Percentiles rank a stretch among this genome's conserved stretches.
Conservation (phyloP, 2,888 invertebrate species). For the Perithous albicinctus region DNA sequence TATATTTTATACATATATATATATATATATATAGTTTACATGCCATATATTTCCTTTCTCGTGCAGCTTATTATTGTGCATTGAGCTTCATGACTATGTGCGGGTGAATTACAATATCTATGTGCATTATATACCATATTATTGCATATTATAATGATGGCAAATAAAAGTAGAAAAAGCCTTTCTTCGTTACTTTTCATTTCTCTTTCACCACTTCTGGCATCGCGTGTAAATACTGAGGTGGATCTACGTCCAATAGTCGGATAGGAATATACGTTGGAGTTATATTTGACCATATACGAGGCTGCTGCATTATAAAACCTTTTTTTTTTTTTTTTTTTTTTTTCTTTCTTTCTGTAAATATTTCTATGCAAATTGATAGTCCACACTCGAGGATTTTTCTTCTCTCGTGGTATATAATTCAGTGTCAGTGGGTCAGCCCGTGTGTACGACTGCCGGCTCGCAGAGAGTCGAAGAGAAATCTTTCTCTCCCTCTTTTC, state of each 20-base stretch:
- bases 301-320: not conserved
- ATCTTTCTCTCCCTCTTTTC: slow-evolving; percentile 70
- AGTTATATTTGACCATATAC: not conserved
- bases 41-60: slow-evolving; percentile 4
- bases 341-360: slow-evolving; percentile 43
- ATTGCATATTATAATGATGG: slow-evolving; percentile 1
- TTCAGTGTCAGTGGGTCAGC: slow-evolving; percentile 84
- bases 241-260: not conserved
- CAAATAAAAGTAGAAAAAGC: slow-evolving; percentile 8
- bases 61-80: not conserved
- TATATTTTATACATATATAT: no score
- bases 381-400: slow-evolving; percentile 54
- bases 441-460: slow-evolving; percentile 69
- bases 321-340: no score
- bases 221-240: not conserved
- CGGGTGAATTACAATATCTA: not conserved
- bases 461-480: slow-evolving; percentile 73
- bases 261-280: not conserved
- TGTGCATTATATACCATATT: not conserved
- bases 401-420: slow-evolving; percentile 69
- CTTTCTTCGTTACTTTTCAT: slow-evolving; percentile 4
- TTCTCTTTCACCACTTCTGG: not conserved
- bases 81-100: not conserved
- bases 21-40: no score
- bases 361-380: slow-evolving; percentile 63